Conservation (phyloP, 2,888 invertebrate species). For the Octonoba sinensis region DNA sequence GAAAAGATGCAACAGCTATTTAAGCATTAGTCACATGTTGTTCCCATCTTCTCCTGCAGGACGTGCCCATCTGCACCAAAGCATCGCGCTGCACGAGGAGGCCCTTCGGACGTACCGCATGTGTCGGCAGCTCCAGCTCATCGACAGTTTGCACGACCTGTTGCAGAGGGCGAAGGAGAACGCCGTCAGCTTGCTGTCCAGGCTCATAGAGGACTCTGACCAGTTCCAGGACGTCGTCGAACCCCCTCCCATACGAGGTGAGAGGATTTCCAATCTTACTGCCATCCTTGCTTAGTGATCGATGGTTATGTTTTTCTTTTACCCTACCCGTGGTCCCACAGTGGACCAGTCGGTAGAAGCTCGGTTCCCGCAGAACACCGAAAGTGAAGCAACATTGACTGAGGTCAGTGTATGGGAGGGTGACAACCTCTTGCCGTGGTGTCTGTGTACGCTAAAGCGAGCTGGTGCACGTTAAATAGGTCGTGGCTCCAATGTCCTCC, state of each 20-base stretch:
- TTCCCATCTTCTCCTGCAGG: constrained; percentile 73
- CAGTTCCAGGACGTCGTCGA: constrained; percentile 80
- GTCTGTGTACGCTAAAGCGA: no score
- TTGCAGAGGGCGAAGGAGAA: constrained; percentile 79
- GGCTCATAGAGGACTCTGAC: constrained; percentile 71
- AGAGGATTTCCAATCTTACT: constrained; percentile 68
- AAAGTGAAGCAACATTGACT: no score
- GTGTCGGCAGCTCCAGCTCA: constrained; percentile 86
- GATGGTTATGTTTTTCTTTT: no score
- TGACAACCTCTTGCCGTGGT: no score
- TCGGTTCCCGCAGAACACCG: no score
- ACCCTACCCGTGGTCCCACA: no score
- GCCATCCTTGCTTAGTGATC: neutral
- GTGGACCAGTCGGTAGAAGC: no score
- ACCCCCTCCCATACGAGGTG: constrained; percentile 81
- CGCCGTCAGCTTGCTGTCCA: constrained; percentile 77
- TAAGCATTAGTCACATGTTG: neutral
- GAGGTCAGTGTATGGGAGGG: no score
- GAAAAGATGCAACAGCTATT: no score
- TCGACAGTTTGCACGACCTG: constrained; percentile 80
- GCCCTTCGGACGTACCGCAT: constrained; percentile 87
- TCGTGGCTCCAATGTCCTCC: no score
- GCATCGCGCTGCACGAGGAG: constrained; percentile 88
- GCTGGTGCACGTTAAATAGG: no score
- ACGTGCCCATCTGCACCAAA: constrained; percentile 86